Evolutionary conservation across 2,113 vertebrate genomes (phyloP), one percentile per base, ranked within the genome.

Genomic region (Ovibos moschatus): DNA sequence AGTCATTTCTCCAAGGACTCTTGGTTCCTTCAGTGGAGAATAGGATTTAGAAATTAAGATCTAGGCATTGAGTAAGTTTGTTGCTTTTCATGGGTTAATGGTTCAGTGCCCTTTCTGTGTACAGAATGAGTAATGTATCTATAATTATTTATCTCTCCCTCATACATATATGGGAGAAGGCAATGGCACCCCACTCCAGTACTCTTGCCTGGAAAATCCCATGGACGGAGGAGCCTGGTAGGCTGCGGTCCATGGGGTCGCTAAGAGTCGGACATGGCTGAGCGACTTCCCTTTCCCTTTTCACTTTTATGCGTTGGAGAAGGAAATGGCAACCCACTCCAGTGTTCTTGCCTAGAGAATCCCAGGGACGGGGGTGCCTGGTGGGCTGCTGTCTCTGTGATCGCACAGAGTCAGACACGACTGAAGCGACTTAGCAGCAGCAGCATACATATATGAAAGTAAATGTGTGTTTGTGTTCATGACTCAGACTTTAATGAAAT

Each of bases 371-470:
- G 30, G 14, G 7, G 1, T 2, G 62, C 30, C 15, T 64, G 33
- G 33, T 64, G 33, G 33, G 62, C 62, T 64, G 16, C 33, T 2
- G 7, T n/a, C 62, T 67, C 0, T 67, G 7, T 2, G 33, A 7
- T n/a, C 4, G 0, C 33, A n/a, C 16, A 19, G 15, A 64, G 3
- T 67, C 2, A 0, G 16, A 67, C 33, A 67, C 3, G 0, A n/a
- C 33, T n/a, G 62, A 67, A 67, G 33, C 0, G 0, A 67, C 62
- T n/a, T 19, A 67, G 16, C 30, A n/a, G 33, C 62, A 64, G 62
- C 62, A 64, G 62, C 16, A 1, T 60, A 21, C 19, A 47, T 27
- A 45, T 55, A n/a, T 84, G 30, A 85, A 47, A 10, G 30, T 92
- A 90, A 55, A 27, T 1, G 76, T 92, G 19, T 36, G 4, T 45